These are phyloP conservation scores for Porites lobata DNA, from an alignment of 92 coral and sea anemone genomes.

Conservation along the genomic window DNA sequence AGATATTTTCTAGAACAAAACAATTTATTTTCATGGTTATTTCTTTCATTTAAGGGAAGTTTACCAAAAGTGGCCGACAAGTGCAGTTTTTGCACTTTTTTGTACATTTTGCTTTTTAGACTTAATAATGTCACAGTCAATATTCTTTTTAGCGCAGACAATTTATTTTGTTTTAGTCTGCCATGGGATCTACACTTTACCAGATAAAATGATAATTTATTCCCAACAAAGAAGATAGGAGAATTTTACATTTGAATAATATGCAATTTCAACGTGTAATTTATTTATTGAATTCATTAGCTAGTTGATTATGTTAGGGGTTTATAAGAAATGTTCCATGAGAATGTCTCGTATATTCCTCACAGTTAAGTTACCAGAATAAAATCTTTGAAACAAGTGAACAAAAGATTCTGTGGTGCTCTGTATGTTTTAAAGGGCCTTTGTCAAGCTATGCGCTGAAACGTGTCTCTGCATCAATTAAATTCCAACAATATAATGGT, in stretches of 20 bases:
- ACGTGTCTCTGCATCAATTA: no score
- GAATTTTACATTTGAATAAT: not conserved
- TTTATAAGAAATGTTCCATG: slow-evolving; percentile 30
- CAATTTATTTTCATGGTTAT: no score
- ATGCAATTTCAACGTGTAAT: slow-evolving; percentile 2
- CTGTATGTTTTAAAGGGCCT: not conserved
- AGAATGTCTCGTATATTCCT: slow-evolving; percentile 29
- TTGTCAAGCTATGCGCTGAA: no score
- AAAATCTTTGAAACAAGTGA: slow-evolving; percentile 1
- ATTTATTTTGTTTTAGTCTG: not conserved
- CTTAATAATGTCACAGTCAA: not conserved
- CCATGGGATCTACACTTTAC: not conserved
- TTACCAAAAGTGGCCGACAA: no score
- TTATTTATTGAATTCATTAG: slow-evolving; percentile 27
- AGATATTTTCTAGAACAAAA: not conserved
- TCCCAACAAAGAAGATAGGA: not conserved
- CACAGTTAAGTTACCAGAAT: slow-evolving; percentile 6
- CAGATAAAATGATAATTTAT: not conserved
- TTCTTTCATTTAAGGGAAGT: no score
- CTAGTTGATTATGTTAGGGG: slow-evolving; percentile 16
- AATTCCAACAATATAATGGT: no score
- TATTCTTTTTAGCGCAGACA: not conserved
- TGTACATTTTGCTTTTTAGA: not conserved
- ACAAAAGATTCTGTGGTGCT: not conserved
- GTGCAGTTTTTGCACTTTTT: no score